These are phyloP conservation scores for Platygyra sinensis DNA, from an alignment of 64 coral and sea anemone genomes.

Conservation along the genomic window DNA sequence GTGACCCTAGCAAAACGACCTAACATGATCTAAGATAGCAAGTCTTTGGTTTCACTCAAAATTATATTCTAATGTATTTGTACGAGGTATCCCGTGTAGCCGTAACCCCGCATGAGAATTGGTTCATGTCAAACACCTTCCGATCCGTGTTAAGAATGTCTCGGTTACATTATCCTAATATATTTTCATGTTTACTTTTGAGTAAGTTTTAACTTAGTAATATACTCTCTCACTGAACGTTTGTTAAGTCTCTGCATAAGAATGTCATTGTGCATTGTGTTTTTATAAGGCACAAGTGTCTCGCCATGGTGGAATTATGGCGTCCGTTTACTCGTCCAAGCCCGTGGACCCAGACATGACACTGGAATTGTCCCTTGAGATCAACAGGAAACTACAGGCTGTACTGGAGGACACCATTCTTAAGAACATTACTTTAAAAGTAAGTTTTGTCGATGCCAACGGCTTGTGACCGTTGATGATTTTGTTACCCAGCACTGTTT, in stretches of 20 bases:
- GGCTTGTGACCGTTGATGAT: not conserved
- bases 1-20: no score
- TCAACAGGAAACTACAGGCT: slow-evolving; percentile 89
- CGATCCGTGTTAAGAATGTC: not conserved
- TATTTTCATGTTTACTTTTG: no score
- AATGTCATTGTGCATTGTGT: not conserved
- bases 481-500: no score
- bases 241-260: not conserved
- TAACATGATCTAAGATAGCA: no score
- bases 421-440: slow-evolving; percentile 93
- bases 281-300: slow-evolving; percentile 75
- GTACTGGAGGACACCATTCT: slow-evolving; percentile 93
- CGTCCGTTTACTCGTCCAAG: slow-evolving; percentile 93
- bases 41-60: no score
- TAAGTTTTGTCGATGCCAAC: not conserved
- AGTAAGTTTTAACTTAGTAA: no score
- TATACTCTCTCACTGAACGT: no score
- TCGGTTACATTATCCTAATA: not conserved
- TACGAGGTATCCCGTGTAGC: no score
- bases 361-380: slow-evolving; percentile 84
- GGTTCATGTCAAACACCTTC: no score
- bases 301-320: slow-evolving; percentile 94
- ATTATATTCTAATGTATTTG: no score
- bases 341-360: slow-evolving; percentile 86
- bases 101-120: no score